A percentile compares a stretch with the other conserved stretches of the same genome.
phyloP scores from a whole-genome alignment of 2,888 invertebrate species.

The Euzophera pinguis region DNA sequence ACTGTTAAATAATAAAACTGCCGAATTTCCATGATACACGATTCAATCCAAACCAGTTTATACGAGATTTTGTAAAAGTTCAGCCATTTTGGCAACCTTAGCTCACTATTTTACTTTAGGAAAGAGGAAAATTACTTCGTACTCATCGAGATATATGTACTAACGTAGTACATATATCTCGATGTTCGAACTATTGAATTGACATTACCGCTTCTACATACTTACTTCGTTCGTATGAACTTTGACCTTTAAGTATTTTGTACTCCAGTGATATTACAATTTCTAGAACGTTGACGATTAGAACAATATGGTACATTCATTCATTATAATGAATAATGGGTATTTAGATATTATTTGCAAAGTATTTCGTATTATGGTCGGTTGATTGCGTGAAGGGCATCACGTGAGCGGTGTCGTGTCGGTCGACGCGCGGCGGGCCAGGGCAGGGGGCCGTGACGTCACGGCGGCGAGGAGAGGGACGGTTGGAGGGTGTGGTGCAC shows the following conservation, averaged over 20 bases:
- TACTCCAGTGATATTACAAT: too few relatives aligned
- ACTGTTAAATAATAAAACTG: constrained; percentile 8
- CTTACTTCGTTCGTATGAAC: not conserved
- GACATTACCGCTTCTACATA: not conserved
- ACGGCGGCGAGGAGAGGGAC: constrained; percentile 37
- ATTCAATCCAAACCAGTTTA: not conserved
- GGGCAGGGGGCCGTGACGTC: constrained; percentile 55
- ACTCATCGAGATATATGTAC: too few relatives aligned
- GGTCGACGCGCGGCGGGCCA: constrained; percentile 25
- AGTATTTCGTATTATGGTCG: constrained; percentile 37
- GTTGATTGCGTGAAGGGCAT: constrained; percentile 55
- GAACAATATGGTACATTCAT: too few relatives aligned
- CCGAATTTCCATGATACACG: not conserved
- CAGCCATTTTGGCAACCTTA: not conserved
- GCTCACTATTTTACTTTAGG: too few relatives aligned
- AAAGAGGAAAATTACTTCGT: too few relatives aligned
- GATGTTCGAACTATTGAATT: too few relatives aligned
- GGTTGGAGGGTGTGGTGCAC: constrained; percentile 75
- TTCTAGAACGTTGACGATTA: too few relatives aligned
- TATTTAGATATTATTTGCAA: constrained; percentile 29
- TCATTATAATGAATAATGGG: not conserved
- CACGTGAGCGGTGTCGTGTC: constrained; percentile 49
- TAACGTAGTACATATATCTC: too few relatives aligned
- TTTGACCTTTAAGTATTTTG: too few relatives aligned
- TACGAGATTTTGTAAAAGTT: not conserved